Conservation (phyloP, 2,797 vertebrate species). For the Gallirallus australis region DNA sequence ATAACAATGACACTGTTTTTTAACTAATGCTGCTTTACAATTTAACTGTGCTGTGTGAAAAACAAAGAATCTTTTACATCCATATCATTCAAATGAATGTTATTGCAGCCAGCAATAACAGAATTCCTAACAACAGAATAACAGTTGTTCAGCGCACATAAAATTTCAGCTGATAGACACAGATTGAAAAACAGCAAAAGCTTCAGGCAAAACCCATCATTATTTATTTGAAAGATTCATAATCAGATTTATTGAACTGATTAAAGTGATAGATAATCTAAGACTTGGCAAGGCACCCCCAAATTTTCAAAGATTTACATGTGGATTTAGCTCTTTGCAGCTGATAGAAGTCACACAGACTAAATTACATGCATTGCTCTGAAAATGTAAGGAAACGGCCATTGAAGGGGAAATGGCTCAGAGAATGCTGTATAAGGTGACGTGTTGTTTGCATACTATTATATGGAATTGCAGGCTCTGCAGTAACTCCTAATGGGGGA, state of each 20-base stretch:
- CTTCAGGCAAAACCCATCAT: constrained; percentile 29
- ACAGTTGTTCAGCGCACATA: neutral
- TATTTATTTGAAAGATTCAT: constrained; percentile 31
- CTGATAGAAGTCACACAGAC: neutral
- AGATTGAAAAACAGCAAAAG: constrained; percentile 31
- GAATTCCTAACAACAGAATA: neutral
- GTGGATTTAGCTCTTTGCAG: constrained; percentile 24
- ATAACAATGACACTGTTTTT: neutral
- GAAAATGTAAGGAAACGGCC: neutral
- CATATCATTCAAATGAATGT: constrained; percentile 1
- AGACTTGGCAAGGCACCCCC: neutral
- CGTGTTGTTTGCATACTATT: constrained; percentile 4
- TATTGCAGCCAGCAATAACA: neutral
- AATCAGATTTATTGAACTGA: constrained; percentile 29
- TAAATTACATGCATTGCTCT: neutral
- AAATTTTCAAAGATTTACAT: neutral
- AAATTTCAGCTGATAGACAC: constrained; percentile 46
- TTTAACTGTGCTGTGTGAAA: neutral
- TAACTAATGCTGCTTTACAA: neutral
- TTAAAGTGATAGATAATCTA: constrained; percentile 25
- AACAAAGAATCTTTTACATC: neutral
- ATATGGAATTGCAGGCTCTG: constrained; percentile 40
- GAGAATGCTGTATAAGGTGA: neutral
- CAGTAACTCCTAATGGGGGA: constrained; percentile 39
- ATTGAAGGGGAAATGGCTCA: constrained; percentile 4